Evolutionary conservation across 1,140 invertebrate species (phyloP).

Genomic region (Diploscapter pachys): DNA sequence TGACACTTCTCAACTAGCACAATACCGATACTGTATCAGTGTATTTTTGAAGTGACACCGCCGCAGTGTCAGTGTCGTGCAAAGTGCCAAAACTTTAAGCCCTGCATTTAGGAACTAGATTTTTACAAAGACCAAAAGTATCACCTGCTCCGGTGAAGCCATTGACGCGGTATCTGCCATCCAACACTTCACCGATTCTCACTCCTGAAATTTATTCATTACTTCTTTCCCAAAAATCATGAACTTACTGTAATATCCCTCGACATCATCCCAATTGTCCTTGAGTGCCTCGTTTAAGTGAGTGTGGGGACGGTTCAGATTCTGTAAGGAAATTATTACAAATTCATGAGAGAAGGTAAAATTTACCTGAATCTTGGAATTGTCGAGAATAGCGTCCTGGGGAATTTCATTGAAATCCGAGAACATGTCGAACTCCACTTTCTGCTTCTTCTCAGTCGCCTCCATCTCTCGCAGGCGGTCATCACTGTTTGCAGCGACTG

Average conservation of each 20-base stretch:
- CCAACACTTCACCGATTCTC: constrained; percentile 87
- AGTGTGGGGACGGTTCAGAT: constrained; percentile 64
- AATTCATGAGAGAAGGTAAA: constrained; percentile 15
- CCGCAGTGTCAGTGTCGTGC: too few relatives aligned
- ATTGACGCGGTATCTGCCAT: constrained; percentile 86
- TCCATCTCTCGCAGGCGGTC: neutral
- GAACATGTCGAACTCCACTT: constrained; percentile 54
- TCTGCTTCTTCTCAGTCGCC: constrained; percentile 23
- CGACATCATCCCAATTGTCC: constrained; percentile 99
- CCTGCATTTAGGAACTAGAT: too few relatives aligned
- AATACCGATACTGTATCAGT: too few relatives aligned
- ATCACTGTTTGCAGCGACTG: constrained; percentile 4
- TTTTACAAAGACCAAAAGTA: too few relatives aligned
- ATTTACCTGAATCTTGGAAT: neutral
- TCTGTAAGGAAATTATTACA: neutral
- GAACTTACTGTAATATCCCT: constrained; percentile 83
- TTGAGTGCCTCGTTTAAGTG: constrained; percentile 81
- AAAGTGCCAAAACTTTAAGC: too few relatives aligned
- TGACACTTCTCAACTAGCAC: too few relatives aligned
- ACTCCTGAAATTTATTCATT: constrained; percentile 66
- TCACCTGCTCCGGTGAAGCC: constrained; percentile 89
- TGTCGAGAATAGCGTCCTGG: constrained; percentile 28
- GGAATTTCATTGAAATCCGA: constrained; percentile 50
- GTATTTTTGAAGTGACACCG: too few relatives aligned
- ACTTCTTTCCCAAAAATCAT: constrained; percentile 13